Evolutionary conservation across 2,797 vertebrate species (phyloP).

Genomic region (Peromyscus eremicus): DNA sequence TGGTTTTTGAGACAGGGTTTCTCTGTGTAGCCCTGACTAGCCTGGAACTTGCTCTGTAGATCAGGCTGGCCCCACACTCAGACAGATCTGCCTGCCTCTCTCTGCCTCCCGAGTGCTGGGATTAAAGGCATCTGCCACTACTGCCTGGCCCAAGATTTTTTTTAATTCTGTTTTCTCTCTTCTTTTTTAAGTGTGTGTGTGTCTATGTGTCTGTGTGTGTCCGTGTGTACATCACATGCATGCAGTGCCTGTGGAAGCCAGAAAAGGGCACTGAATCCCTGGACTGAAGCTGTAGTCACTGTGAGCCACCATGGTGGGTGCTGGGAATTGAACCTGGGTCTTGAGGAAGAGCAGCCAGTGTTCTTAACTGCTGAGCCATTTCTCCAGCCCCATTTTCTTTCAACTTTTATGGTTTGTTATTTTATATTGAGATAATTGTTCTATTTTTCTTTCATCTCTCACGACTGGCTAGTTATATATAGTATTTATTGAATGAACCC

Average conservation of each 20-base stretch:
- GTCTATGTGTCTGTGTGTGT: too few relatives aligned
- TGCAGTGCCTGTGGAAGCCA: not conserved
- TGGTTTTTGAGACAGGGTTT: not conserved
- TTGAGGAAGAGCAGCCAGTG: not conserved
- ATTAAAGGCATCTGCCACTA: not conserved
- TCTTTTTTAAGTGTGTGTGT: too few relatives aligned
- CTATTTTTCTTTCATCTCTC: conserved; percentile 10
- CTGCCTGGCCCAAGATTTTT: not conserved
- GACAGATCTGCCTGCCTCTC: too few relatives aligned
- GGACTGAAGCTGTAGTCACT: not conserved
- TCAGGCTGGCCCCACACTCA: too few relatives aligned
- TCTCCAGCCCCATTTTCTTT: not conserved
- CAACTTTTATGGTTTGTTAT: conserved; percentile 31
- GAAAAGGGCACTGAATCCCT: not conserved
- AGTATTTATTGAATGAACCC: not conserved
- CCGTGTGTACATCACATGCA: not conserved
- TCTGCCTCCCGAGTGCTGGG: too few relatives aligned
- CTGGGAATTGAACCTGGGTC: not conserved
- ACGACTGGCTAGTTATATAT: not conserved
- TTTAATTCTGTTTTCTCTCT: not conserved
- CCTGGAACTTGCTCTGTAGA: too few relatives aligned
- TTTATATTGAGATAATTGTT: conserved; percentile 45
- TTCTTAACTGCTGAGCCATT: not conserved
- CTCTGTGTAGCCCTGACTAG: not conserved
- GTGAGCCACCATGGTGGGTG: not conserved